These are phyloP conservation scores for Himalopsyche phryganea DNA, from an alignment of 1,140 invertebrate species.

Conservation along the genomic window DNA sequence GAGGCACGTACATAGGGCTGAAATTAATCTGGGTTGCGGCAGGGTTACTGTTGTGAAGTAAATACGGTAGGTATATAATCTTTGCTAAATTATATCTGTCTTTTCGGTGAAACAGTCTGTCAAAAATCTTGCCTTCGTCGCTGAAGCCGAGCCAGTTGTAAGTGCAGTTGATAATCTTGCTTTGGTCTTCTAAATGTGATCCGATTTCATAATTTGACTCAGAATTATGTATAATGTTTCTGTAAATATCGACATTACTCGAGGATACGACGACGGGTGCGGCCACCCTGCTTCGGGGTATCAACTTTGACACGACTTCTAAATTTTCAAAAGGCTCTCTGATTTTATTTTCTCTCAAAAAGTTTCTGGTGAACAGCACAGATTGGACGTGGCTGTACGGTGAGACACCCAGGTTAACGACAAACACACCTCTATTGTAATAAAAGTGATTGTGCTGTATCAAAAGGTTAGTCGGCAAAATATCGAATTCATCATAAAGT, in stretches of 20 bases:
- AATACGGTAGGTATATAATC: constrained; percentile 80
- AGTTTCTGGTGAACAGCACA: constrained; percentile 85
- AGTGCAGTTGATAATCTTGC: constrained; percentile 88
- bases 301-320: constrained; percentile 64
- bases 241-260: constrained; percentile 82
- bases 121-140: constrained; percentile 74
- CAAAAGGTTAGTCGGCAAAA: constrained; percentile 63
- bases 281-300: constrained; percentile 82
- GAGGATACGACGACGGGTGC: constrained; percentile 87
- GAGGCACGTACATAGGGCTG: constrained; percentile 70
- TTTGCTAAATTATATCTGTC: constrained; percentile 89
- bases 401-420: constrained; percentile 81
- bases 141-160: constrained; percentile 89
- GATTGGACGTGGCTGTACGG: constrained; percentile 79
- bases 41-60: constrained; percentile 80
- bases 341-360: constrained; percentile 81
- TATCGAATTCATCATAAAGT: constrained; percentile 64
- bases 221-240: constrained; percentile 92
- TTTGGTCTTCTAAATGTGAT: constrained; percentile 91
- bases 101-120: constrained; percentile 82
- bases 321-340: constrained; percentile 77
- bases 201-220: constrained; percentile 91
- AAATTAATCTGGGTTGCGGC: constrained; percentile 71
- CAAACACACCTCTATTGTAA: constrained; percentile 82
- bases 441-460: constrained; percentile 89